These are phyloP conservation scores for Maconellicoccus hirsutus DNA, from an alignment of 1,140 invertebrate genomes.

Conservation along the genomic window DNA sequence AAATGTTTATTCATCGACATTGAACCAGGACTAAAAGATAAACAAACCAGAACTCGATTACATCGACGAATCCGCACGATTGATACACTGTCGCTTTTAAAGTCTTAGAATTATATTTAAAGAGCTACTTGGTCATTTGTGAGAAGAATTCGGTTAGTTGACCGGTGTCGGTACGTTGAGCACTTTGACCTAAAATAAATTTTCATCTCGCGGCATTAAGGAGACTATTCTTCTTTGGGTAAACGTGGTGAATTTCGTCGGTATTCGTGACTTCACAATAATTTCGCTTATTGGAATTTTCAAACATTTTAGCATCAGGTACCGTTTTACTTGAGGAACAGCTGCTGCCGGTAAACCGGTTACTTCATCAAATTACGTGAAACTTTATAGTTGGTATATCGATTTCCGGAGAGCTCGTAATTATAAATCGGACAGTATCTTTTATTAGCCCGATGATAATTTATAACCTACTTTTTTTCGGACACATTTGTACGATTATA, in stretches of 20 bases:
- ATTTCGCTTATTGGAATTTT: constrained; percentile 9
- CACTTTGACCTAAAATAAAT: constrained; percentile 9
- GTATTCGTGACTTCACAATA: constrained; percentile 3
- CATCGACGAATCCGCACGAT: neutral
- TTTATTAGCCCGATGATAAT: neutral
- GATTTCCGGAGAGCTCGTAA: neutral
- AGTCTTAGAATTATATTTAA: neutral
- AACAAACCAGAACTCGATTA: no score
- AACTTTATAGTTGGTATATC: neutral
- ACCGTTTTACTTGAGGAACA: neutral
- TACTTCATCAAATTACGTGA: constrained; percentile 3
- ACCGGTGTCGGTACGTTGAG: neutral
- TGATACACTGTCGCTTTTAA: neutral
- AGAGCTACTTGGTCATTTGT: neutral
- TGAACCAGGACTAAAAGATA: no score
- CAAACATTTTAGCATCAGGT: neutral
- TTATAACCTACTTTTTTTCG: constrained; percentile 5
- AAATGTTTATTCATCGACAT: no score
- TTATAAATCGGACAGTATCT: constrained; percentile 1
- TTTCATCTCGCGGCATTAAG: neutral
- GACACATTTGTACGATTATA: neutral
- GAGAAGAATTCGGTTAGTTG: neutral
- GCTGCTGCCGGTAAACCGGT: neutral
- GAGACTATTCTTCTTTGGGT: neutral
- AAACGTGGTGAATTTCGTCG: neutral